phyloP scores from a whole-genome alignment of 2,797 vertebrate genomes.

The Acridotheres tristis region DNA sequence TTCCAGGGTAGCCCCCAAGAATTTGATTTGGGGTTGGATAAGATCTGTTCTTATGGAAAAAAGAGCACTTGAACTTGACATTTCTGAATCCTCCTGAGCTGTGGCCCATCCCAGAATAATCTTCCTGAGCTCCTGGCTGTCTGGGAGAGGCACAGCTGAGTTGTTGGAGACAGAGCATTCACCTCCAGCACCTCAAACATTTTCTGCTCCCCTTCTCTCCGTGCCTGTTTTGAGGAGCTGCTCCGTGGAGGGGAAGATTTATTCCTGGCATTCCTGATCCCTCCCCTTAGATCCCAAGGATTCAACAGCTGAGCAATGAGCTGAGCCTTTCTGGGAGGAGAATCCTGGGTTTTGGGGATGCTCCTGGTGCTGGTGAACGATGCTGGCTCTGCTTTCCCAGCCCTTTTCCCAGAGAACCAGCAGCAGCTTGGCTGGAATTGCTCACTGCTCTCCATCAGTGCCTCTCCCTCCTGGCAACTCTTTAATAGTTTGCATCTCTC shows the following conservation, averaged over 20 bases:
- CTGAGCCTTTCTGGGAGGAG: background rate
- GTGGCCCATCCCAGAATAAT: fast-evolving
- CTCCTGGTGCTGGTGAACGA: background rate
- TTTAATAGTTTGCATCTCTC: constrained; percentile 67
- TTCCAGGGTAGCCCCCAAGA: background rate
- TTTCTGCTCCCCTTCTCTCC: background rate
- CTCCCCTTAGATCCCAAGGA: background rate
- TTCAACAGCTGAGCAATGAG: background rate
- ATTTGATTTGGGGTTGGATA: background rate
- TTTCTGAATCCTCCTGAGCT: background rate
- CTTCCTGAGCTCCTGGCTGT: background rate
- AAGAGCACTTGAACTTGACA: background rate
- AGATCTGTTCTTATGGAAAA: fast-evolving
- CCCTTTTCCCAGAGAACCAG: background rate
- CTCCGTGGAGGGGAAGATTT: background rate
- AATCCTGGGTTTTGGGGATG: background rate
- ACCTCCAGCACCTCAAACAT: fast-evolving
- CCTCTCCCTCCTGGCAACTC: constrained; percentile 60
- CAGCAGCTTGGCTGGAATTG: constrained; percentile 56
- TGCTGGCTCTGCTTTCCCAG: background rate
- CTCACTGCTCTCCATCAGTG: constrained; percentile 60
- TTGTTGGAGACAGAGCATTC: background rate
- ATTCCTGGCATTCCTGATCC: background rate
- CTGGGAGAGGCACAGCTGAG: background rate
- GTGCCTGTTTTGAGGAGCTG: background rate